Evolutionary conservation across 2,888 invertebrate genomes (phyloP).

Genomic region (Heliconius erato): DNA sequence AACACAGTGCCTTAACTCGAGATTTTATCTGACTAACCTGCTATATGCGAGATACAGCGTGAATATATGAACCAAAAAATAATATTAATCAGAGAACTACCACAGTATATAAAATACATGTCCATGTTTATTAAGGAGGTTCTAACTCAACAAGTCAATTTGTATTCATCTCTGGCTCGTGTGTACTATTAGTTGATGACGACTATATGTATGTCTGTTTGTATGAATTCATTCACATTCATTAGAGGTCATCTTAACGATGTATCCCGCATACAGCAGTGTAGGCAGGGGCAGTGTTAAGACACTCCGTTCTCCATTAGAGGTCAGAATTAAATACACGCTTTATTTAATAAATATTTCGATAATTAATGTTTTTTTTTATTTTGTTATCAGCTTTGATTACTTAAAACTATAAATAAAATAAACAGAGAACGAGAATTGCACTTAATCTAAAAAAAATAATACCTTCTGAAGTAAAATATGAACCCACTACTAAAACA

Average conservation of each 20-base stretch:
- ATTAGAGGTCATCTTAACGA: background rate
- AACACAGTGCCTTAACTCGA: background rate
- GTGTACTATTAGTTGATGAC: background rate
- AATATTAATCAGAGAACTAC: background rate
- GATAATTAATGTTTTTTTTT: too few relatives aligned
- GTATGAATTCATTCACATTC: background rate
- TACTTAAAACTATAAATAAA: too few relatives aligned
- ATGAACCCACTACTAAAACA: too few relatives aligned
- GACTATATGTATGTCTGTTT: background rate
- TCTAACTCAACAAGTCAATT: background rate
- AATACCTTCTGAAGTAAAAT: too few relatives aligned
- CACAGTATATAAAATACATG: background rate
- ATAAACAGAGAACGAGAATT: too few relatives aligned
- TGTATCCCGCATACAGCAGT: too few relatives aligned
- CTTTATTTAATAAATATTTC: too few relatives aligned
- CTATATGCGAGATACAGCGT: background rate
- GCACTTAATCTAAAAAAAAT: too few relatives aligned
- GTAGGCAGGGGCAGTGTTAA: too few relatives aligned
- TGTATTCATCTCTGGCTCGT: conserved; percentile 1
- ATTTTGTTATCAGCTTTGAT: too few relatives aligned
- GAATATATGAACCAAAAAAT: background rate
- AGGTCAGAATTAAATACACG: too few relatives aligned
- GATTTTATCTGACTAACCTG: background rate
- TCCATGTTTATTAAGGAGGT: background rate
- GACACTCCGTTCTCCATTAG: background rate